phyloP scores from a whole-genome alignment of 2,888 invertebrate species.

The Ceraclea dissimilis region DNA sequence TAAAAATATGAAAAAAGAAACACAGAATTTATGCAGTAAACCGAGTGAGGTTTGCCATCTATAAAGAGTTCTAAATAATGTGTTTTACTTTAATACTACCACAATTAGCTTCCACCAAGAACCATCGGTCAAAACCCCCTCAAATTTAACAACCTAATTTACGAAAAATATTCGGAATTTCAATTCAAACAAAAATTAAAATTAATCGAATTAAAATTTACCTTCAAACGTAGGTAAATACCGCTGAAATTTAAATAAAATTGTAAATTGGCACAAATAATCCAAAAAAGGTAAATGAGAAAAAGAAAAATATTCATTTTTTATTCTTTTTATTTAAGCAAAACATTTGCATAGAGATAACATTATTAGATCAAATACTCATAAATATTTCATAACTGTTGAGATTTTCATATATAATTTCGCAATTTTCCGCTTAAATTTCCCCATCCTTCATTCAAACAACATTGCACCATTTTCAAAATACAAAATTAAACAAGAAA shows the following conservation, averaged over 20 bases:
- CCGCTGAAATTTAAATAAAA: not conserved
- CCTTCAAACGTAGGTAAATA: no score
- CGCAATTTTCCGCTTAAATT: constrained; percentile 21
- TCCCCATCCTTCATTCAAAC: constrained; percentile 13
- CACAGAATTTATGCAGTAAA: no score
- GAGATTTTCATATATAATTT: constrained; percentile 19
- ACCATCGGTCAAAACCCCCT: no score
- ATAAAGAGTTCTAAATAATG: no score
- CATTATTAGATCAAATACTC: constrained; percentile 20
- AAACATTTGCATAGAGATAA: constrained; percentile 18
- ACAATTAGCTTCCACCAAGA: no score
- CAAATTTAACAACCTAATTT: no score
- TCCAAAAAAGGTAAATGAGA: constrained; percentile 7
- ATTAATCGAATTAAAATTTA: no score
- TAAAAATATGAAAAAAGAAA: no score
- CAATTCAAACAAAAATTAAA: no score
- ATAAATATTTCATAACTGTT: constrained; percentile 16
- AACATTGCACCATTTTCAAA: constrained; percentile 14
- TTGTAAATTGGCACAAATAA: not conserved
- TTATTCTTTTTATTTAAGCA: constrained; percentile 8
- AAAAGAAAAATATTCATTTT: constrained; percentile 5
- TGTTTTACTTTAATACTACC: no score
- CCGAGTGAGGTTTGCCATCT: no score
- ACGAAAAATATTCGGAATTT: no score
- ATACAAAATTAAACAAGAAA: not conserved